Evolutionary conservation across 1,140 invertebrate genomes (phyloP), one percentile per base, ranked within the genome.

Genomic region (Anadara kagoshimensis): DNA sequence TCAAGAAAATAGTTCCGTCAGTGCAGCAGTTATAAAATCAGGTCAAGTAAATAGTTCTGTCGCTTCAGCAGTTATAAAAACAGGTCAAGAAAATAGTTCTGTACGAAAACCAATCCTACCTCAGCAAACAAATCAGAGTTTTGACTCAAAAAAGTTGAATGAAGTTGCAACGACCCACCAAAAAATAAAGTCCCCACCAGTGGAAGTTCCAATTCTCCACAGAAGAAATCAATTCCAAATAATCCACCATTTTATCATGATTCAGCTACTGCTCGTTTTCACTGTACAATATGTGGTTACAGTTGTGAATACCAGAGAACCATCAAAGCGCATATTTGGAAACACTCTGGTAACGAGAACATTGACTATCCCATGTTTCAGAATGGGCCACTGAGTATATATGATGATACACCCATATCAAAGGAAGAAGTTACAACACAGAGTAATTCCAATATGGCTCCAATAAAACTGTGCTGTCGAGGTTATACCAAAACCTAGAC

Each of bases 241-340:
- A 58, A 61, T 43, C 29, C 75, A 24, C 82, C 80, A n/a, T 89
- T 87, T 79, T 77, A 79, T 22, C 83, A 85, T 66, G 85, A 86
- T 49, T 68, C 77, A 51, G 45, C 65, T 11, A 75, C 78, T 47
- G 82, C 81, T 8, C 68, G 84, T 47, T 89, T 84, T 58, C 73
- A 78, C 3, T 89, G 88, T 70, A 83, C 81, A 8, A 84, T 89
- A 36, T 89, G 88, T 78, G 83, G 84, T 36, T 89, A 88, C 67
- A 82, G 80, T 24, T 89, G 87, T 63, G 88, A 89, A 54, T 83
- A 82, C 58, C 86, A 88, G 57, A 75, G 88, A 36, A 89, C 86
- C 51, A 88, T 89, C 26, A 89, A 89, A 82, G 86, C 88, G n/a
- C 88, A 89, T 69, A 84, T 88, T 51, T 89, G 88, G 88, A 89